phyloP scores from a whole-genome alignment of 2,888 invertebrate genomes.

The Tubiluchus corallicola region DNA sequence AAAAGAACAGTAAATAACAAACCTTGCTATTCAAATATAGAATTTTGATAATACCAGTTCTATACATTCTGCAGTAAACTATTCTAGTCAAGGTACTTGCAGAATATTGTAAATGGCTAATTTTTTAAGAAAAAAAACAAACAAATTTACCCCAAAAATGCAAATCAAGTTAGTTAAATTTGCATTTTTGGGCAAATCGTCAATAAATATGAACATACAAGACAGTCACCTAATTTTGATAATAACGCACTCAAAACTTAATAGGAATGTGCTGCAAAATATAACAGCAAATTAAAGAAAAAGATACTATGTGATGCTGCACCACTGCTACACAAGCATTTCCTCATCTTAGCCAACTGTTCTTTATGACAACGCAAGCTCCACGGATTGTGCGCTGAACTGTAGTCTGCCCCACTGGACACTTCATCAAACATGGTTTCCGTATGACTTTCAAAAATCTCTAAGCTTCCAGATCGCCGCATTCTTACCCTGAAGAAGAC shows the following conservation, averaged over 20 bases:
- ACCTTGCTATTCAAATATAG: too few species aligned
- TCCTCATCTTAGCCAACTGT: constrained; percentile 28
- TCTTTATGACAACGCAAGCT: constrained; percentile 35
- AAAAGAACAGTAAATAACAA: too few species aligned
- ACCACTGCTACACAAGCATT: constrained; percentile 14
- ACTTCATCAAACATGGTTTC: constrained; percentile 15
- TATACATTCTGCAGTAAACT: too few species aligned
- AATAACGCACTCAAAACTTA: neutral
- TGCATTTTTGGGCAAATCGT: neutral
- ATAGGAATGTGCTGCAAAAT: too few species aligned
- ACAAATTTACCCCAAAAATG: neutral
- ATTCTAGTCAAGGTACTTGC: too few species aligned
- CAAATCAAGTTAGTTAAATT: constrained; percentile 8
- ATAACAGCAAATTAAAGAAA: too few species aligned
- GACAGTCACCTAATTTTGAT: neutral
- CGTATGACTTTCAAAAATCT: constrained; percentile 16
- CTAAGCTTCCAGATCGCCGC: constrained; percentile 27
- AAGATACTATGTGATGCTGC: constrained; percentile 21
- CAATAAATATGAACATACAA: neutral
- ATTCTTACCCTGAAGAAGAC: constrained; percentile 29
- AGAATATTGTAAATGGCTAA: too few species aligned
- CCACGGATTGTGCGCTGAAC: constrained; percentile 33
- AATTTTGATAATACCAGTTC: too few species aligned
- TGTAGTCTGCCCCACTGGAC: constrained; percentile 16
- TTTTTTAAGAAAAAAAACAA: neutral